These are phyloP conservation scores for Stomatorhinus walkeri DNA, from an alignment of 2,797 vertebrate species.

Conservation along the genomic window DNA sequence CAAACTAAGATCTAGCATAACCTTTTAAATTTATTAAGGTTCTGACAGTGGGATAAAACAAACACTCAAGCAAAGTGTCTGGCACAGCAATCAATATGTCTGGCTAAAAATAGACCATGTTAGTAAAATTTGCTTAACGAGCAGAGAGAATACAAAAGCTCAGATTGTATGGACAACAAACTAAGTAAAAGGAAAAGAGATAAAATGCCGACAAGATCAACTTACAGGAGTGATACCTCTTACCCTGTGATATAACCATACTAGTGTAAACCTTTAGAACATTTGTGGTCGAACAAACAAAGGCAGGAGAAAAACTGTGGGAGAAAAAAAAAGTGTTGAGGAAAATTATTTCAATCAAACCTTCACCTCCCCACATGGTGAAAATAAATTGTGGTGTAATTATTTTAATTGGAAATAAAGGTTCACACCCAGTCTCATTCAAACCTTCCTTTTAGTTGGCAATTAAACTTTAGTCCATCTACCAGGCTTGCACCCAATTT, in stretches of 20 bases:
- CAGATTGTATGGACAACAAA: not conserved
- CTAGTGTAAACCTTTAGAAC: slow-evolving; percentile 22
- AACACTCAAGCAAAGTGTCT: not conserved
- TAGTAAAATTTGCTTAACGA: not conserved
- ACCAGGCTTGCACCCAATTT: not conserved
- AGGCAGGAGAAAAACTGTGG: not conserved
- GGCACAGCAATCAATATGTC: not conserved
- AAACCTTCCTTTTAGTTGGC: slow-evolving; percentile 21
- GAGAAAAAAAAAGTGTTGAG: too few species aligned
- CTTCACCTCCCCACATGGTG: not conserved
- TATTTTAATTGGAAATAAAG: slow-evolving; percentile 55
- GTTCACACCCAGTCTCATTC: slow-evolving; percentile 42
- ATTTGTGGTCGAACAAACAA: slow-evolving; percentile 38
- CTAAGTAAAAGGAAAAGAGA: not conserved
- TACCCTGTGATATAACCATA: slow-evolving; percentile 66
- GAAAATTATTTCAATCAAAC: not conserved
- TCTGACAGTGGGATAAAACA: not conserved
- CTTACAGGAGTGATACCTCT: slow-evolving; percentile 59
- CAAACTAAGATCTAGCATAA: too few species aligned
- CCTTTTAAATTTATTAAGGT: not conserved
- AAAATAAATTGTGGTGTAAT: slow-evolving; percentile 36
- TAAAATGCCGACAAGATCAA: not conserved
- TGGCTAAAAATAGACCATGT: not conserved
- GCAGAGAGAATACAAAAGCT: not conserved
- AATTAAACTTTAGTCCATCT: not conserved